phyloP scores from a whole-genome alignment of 2,113 vertebrate species.

The Plestiodon gilberti region DNA sequence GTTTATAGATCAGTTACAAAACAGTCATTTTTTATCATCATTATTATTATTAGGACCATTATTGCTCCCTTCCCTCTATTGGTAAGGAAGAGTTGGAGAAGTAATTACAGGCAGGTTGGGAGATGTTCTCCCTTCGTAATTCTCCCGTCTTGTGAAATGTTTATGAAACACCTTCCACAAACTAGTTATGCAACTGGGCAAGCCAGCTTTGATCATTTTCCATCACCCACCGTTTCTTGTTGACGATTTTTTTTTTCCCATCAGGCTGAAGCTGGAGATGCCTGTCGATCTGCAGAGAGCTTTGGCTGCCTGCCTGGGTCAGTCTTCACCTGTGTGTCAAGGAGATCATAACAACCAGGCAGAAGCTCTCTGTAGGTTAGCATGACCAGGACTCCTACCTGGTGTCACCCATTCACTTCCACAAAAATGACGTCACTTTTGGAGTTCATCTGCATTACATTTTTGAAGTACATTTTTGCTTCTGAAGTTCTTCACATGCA shows the following conservation, averaged over 20 bases:
- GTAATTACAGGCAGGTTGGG: slow-evolving; percentile 86
- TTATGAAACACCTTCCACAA: slow-evolving; percentile 86
- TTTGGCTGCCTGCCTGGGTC: too few relatives aligned
- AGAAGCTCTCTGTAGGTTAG: background rate
- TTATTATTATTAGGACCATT: slow-evolving; percentile 24
- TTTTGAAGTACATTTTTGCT: background rate
- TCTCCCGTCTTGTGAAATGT: slow-evolving; percentile 84
- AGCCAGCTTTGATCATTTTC: slow-evolving; percentile 80
- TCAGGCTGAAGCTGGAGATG: slow-evolving; percentile 57
- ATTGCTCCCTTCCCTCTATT: slow-evolving; percentile 65
- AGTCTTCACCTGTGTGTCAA: background rate
- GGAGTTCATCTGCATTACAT: background rate
- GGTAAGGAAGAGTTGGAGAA: slow-evolving; percentile 75
- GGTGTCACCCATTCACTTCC: background rate
- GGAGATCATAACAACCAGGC: background rate
- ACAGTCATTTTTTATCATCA: slow-evolving; percentile 51
- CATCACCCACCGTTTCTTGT: slow-evolving; percentile 74
- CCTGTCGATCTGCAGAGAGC: slow-evolving; percentile 5
- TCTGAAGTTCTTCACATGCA: background rate
- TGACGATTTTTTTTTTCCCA: slow-evolving; percentile 62
- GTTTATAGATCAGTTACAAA: slow-evolving; percentile 77
- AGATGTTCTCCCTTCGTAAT: slow-evolving; percentile 81
- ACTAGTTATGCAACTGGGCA: slow-evolving; percentile 78
- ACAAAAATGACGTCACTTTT: background rate
- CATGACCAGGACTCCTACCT: background rate